Evolutionary conservation across 2,797 vertebrate genomes (phyloP).

Genomic region (Takifugu rubripes): DNA sequence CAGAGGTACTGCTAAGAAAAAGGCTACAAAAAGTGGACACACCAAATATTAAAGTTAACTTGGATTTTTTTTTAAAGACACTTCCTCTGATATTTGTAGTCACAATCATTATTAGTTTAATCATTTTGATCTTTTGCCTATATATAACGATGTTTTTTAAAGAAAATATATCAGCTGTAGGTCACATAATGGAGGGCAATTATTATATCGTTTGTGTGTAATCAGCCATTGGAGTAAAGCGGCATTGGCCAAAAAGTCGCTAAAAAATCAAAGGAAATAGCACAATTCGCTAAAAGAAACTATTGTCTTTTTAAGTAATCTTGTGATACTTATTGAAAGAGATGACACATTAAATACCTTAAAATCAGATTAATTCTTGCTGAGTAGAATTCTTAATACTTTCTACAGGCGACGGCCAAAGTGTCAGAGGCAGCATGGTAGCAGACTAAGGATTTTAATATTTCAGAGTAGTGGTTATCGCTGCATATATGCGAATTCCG

Average conservation of each 20-base stretch:
- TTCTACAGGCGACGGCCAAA: conserved; percentile 9
- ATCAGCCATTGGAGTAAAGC: too few species aligned
- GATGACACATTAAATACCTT: conserved; percentile 41
- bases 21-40: too few species aligned
- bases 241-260: not conserved
- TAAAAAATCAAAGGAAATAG: not conserved
- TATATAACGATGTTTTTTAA: too few species aligned
- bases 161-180: too few species aligned
- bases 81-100: too few species aligned
- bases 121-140: too few species aligned
- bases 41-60: too few species aligned
- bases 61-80: too few species aligned
- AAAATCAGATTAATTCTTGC: conserved; percentile 5
- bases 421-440: conserved; percentile 9
- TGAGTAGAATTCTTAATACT: conserved; percentile 5
- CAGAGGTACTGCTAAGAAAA: too few species aligned
- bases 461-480: not conserved
- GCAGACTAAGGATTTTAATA: conserved; percentile 23
- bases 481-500: rapidly evolving
- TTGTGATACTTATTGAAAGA: not conserved
- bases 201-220: too few species aligned
- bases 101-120: too few species aligned
- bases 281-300: not conserved
- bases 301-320: not conserved
- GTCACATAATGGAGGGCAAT: too few species aligned